Percentiles rank a stretch among this genome's conserved stretches.
phyloP scores from a whole-genome alignment of 2,797 vertebrate species.

The Zonotrichia albicollis region DNA sequence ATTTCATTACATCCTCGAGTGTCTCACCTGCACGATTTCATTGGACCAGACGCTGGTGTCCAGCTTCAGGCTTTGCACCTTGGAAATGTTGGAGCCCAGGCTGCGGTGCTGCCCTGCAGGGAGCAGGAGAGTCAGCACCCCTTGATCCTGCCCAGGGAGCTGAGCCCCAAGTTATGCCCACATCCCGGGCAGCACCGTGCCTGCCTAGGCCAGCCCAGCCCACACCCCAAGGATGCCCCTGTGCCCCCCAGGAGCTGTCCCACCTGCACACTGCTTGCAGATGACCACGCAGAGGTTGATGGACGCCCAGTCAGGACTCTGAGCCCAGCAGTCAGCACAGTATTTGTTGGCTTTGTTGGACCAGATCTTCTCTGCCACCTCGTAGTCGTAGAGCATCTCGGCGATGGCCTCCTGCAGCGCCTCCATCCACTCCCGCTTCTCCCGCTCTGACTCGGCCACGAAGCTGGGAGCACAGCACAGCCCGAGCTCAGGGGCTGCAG shows the following conservation, averaged over 20 bases:
- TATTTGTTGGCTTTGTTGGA: slow-evolving; percentile 92
- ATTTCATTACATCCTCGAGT: too few relatives aligned
- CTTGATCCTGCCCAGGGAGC: background rate
- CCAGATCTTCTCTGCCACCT: slow-evolving; percentile 99
- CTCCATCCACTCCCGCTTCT: slow-evolving; percentile 94
- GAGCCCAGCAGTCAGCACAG: slow-evolving; percentile 91
- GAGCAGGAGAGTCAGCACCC: background rate
- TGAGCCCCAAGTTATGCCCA: background rate
- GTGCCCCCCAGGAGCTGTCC: background rate
- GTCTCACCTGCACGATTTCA: slow-evolving; percentile 74
- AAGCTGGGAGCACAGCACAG: slow-evolving; percentile 79
- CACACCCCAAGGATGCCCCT: fast-evolving
- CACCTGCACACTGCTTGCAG: slow-evolving; percentile 97
- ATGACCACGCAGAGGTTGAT: slow-evolving; percentile 97
- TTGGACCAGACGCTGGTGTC: slow-evolving; percentile 98
- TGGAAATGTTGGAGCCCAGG: slow-evolving; percentile 92
- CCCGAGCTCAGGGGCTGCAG: background rate
- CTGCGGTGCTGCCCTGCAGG: slow-evolving; percentile 90
- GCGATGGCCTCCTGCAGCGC: slow-evolving; percentile 91
- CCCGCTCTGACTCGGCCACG: slow-evolving; percentile 87
- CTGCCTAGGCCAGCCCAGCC: background rate
- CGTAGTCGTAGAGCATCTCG: slow-evolving; percentile 94
- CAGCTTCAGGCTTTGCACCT: slow-evolving; percentile 96
- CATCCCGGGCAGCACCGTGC: background rate
- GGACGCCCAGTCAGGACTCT: slow-evolving; percentile 94